Percentiles rank a stretch among this genome's conserved stretches.
These are phyloP conservation scores for Aspiorhynchus laticeps DNA, from an alignment of 2,113 vertebrate genomes.

Conservation along the genomic window DNA sequence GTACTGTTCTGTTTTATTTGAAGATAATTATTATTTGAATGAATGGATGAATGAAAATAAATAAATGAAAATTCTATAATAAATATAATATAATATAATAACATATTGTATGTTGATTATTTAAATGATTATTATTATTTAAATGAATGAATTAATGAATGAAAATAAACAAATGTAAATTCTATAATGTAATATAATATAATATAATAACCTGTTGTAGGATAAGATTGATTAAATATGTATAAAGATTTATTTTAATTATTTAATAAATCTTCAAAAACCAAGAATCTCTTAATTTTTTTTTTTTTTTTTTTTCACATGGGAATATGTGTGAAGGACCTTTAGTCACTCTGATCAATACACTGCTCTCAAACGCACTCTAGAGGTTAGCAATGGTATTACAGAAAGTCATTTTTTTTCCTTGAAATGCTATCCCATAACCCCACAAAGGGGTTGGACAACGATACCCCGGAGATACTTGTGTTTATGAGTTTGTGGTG, in stretches of 20 bases:
- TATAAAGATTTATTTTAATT: background rate
- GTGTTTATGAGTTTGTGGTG: constrained; percentile 28
- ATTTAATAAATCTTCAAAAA: background rate
- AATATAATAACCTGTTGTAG: background rate
- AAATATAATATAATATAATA: background rate
- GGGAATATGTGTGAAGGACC: constrained; percentile 56
- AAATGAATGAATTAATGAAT: too few relatives aligned
- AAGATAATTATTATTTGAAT: background rate
- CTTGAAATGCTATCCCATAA: constrained; percentile 24
- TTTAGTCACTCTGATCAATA: constrained; percentile 60
- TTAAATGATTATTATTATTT: too few relatives aligned
- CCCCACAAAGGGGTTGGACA: background rate
- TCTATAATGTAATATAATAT: background rate
- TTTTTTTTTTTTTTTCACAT: constrained; percentile 31
- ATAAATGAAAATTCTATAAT: background rate
- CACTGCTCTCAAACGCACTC: constrained; percentile 86
- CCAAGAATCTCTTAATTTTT: background rate
- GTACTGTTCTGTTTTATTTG: too few relatives aligned
- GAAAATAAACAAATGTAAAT: too few relatives aligned
- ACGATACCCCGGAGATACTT: background rate
- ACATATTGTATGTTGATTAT: too few relatives aligned
- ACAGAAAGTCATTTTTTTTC: constrained; percentile 14
- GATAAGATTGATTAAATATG: background rate
- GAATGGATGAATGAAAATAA: background rate
- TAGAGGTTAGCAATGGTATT: constrained; percentile 78